Percentiles rank a stretch among this genome's conserved stretches.
Conservation (phyloP, 2,888 invertebrate species). For the Tenthredo notha region DNA sequence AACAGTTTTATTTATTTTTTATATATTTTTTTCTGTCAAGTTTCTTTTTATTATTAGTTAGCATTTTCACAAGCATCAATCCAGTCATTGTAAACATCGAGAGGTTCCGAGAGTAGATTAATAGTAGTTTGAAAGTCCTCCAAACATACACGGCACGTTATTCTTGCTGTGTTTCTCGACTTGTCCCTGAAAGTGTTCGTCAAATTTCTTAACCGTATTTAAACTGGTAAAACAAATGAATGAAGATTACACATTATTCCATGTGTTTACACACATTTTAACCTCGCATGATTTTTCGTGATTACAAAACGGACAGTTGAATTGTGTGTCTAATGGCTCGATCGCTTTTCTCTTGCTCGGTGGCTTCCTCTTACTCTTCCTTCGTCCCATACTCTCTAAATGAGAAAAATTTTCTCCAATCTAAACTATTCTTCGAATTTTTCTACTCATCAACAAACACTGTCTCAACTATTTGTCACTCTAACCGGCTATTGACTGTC, state of each 20-base stretch:
- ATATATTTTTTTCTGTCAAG: background rate
- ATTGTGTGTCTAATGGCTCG: constrained; percentile 95
- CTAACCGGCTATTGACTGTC: constrained; percentile 2
- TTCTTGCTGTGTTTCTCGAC: constrained; percentile 94
- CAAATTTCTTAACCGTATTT: constrained; percentile 43
- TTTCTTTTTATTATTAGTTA: constrained; percentile 81
- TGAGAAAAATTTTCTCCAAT: background rate
- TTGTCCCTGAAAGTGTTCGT: constrained; percentile 89
- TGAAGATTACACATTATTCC: background rate
- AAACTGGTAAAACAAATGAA: constrained; percentile 54
- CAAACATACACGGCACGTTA: constrained; percentile 96
- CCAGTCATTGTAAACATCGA: constrained; percentile 99
- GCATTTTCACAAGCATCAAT: constrained; percentile 99
- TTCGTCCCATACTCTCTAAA: constrained; percentile 90
- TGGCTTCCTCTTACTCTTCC: constrained; percentile 98
- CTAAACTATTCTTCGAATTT: background rate
- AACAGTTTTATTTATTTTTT: background rate
- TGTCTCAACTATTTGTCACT: constrained; percentile 4
- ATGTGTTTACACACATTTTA: constrained; percentile 90
- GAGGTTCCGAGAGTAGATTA: constrained; percentile 97
- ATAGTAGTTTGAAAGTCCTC: constrained; percentile 98
- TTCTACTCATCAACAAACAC: background rate
- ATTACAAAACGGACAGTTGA: constrained; percentile 99
- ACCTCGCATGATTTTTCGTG: constrained; percentile 99
- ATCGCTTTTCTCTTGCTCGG: constrained; percentile 96